Conservation (phyloP, 2,888 invertebrate genomes). For the Drosophila melanosoma region DNA sequence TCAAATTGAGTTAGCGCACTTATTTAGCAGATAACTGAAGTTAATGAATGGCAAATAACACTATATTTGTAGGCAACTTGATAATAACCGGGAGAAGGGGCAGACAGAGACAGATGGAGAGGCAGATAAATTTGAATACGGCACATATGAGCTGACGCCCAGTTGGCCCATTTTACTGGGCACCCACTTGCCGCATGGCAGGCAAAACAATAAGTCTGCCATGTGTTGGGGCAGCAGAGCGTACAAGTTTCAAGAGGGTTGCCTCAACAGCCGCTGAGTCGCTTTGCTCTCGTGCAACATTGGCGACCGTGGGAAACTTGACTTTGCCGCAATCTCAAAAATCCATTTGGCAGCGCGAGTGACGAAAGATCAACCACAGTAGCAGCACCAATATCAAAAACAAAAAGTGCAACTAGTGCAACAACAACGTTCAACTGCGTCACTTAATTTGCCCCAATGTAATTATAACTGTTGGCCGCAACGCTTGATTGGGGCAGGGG, state of each 20-base stretch:
- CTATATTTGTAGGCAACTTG: background rate
- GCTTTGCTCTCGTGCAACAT: conserved; percentile 8
- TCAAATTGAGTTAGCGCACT: background rate
- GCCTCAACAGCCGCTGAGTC: background rate
- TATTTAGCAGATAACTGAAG: background rate
- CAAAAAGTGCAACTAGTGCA: background rate
- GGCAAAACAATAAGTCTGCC: background rate
- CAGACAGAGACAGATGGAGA: background rate
- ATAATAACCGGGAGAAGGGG: background rate
- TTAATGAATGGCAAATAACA: background rate
- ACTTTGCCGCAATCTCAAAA: conserved; percentile 36
- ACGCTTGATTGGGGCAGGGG: conserved; percentile 1
- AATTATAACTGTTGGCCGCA: conserved; percentile 5
- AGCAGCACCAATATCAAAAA: background rate
- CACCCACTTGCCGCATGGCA: conserved; percentile 13
- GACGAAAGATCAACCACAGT: conserved; percentile 3
- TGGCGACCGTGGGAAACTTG: conserved; percentile 37
- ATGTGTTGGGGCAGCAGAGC: conserved; percentile 2
- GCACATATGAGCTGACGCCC: background rate
- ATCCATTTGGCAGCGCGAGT: conserved; percentile 8
- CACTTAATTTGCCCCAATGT: conserved; percentile 4
- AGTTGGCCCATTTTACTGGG: background rate
- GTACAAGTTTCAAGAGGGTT: background rate
- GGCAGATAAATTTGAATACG: background rate
- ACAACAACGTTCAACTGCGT: conserved; percentile 1